Percentiles rank a stretch among this genome's conserved stretches.
These are phyloP conservation scores for Neotoma lepida DNA, from an alignment of 2,113 vertebrate species.

Conservation along the genomic window DNA sequence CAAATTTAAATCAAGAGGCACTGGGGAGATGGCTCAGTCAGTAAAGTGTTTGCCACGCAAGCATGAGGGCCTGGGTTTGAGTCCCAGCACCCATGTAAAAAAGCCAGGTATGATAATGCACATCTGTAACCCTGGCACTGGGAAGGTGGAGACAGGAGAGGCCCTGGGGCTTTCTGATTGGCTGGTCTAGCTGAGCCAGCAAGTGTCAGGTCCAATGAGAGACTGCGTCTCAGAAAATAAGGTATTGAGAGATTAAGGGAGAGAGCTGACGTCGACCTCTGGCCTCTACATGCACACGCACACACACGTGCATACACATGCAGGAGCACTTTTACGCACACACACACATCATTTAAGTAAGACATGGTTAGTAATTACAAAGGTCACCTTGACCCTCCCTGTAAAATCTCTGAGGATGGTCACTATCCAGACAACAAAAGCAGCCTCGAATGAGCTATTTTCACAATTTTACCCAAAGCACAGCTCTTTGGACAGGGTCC, in stretches of 20 bases:
- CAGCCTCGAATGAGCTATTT: background rate
- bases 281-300: background rate
- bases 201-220: background rate
- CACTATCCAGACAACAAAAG: background rate
- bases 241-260: background rate
- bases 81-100: background rate
- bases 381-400: background rate
- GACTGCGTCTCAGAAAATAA: background rate
- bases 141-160: too few species aligned
- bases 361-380: background rate
- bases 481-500: slow-evolving; percentile 8
- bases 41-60: background rate
- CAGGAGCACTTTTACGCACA: too few species aligned
- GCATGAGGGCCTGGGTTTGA: too few species aligned
- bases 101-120: background rate
- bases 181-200: background rate
- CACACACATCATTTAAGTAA: background rate
- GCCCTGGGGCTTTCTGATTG: background rate
- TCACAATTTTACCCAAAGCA: slow-evolving; percentile 25
- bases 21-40: background rate
- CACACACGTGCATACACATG: too few species aligned
- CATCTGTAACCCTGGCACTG: background rate
- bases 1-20: slow-evolving; percentile 29
- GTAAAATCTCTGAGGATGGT: background rate
- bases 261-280: background rate